These are phyloP conservation scores for Conus canariensis DNA, from an alignment of 2,888 invertebrate genomes.

Conservation along the genomic window DNA sequence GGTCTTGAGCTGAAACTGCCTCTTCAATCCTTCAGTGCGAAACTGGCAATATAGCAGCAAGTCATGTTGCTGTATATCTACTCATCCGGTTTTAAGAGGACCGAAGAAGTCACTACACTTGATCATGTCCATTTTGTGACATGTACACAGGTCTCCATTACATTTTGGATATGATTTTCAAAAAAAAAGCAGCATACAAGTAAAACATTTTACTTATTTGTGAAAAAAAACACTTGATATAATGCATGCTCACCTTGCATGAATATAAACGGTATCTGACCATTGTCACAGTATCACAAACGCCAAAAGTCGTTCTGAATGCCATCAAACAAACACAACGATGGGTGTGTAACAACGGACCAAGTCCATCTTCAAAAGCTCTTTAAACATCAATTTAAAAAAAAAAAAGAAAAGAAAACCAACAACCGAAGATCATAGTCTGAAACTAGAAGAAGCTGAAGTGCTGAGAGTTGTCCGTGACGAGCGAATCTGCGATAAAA, in stretches of 20 bases:
- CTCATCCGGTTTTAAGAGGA: not conserved
- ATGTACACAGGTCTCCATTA: too few species aligned
- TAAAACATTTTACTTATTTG: too few species aligned
- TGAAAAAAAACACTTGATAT: not conserved
- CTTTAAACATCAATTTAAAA: not conserved
- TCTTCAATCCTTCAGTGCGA: not conserved
- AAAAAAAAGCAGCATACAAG: too few species aligned
- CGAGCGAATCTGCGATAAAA: not conserved
- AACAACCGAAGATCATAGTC: not conserved
- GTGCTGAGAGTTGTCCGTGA: slow-evolving; percentile 19
- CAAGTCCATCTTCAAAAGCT: slow-evolving; percentile 3
- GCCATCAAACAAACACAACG: not conserved
- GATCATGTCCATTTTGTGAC: too few species aligned
- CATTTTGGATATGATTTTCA: too few species aligned
- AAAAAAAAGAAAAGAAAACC: not conserved
- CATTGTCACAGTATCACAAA: not conserved
- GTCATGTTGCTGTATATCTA: not conserved
- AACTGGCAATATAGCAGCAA: not conserved
- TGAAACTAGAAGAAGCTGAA: not conserved
- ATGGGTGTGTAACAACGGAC: not conserved
- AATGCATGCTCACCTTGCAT: not conserved
- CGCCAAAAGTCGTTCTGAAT: not conserved
- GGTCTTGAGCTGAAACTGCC: not conserved
- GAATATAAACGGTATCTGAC: not conserved
- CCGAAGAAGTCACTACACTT: not conserved